Evolutionary conservation across 2,888 invertebrate species (phyloP).

Genomic region (Nasonovia ribisnigri): DNA sequence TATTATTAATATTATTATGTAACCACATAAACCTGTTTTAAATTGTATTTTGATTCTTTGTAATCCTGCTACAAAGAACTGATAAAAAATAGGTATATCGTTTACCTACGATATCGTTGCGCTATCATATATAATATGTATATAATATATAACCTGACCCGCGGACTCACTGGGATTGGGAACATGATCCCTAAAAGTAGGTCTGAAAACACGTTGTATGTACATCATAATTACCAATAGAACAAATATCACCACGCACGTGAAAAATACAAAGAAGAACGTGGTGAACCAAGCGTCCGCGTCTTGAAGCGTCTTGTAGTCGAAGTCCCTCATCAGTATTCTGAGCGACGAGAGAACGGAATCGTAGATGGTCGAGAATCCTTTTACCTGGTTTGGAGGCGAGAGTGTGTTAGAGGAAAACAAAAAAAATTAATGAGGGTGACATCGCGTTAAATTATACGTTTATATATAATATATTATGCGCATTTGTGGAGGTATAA

Average conservation of each 20-base stretch:
- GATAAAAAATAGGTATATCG: neutral
- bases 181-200: neutral
- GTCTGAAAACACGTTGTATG: neutral
- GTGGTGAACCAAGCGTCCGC: neutral
- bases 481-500: neutral
- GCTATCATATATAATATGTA: too few relatives aligned
- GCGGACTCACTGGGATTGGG: neutral
- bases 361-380: slow-evolving; percentile 41
- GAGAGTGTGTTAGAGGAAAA: neutral
- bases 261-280: slow-evolving; percentile 39
- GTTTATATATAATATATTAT: neutral
- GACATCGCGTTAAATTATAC: neutral
- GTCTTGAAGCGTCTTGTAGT: slow-evolving; percentile 17
- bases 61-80: neutral
- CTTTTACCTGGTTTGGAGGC: slow-evolving; percentile 9
- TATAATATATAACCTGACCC: neutral
- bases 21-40: neutral
- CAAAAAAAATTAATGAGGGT: neutral
- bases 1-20: neutral
- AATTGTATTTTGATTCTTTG: neutral
- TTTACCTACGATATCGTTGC: neutral
- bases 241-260: slow-evolving; percentile 49
- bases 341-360: slow-evolving; percentile 29
- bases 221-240: slow-evolving; percentile 36
- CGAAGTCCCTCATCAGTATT: slow-evolving; percentile 52